These are phyloP conservation scores for Dendrocopos noguchii DNA, from an alignment of 2,113 vertebrate genomes.

Conservation along the genomic window DNA sequence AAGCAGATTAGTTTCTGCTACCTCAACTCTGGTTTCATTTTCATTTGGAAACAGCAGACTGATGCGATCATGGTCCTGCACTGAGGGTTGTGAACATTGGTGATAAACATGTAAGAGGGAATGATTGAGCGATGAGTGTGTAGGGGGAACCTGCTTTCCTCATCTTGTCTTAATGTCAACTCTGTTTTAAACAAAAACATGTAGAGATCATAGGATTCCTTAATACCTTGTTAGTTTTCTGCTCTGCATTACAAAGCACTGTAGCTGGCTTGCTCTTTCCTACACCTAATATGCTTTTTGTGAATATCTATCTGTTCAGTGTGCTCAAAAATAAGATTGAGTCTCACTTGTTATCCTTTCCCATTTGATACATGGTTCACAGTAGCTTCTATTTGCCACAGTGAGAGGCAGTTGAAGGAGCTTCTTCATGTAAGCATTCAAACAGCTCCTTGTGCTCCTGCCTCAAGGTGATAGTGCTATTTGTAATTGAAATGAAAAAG, in stretches of 20 bases:
- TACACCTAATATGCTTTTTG: not conserved
- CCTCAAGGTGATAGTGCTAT: not conserved
- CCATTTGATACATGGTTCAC: not conserved
- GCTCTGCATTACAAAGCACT: not conserved
- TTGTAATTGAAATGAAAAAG: not conserved
- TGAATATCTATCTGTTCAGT: not conserved
- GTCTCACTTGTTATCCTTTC: not conserved
- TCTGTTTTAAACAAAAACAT: not conserved
- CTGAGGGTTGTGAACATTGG: fast-evolving
- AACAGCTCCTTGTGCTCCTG: not conserved
- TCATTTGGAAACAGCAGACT: not conserved
- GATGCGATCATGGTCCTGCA: not conserved
- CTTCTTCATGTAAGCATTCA: fast-evolving
- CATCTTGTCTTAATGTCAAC: not conserved
- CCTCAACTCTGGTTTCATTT: not conserved
- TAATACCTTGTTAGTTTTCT: not conserved
- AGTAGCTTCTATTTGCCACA: not conserved
- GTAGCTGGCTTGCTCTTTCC: not conserved
- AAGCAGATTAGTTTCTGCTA: not conserved
- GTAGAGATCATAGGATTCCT: not conserved
- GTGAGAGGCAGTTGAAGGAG: not conserved
- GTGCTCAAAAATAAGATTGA: not conserved
- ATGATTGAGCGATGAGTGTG: too few relatives aligned
- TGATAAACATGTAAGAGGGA: not conserved
- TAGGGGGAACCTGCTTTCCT: not conserved